These are phyloP conservation scores for Odiellus spinosus DNA, from an alignment of 2,888 invertebrate species.

Conservation along the genomic window DNA sequence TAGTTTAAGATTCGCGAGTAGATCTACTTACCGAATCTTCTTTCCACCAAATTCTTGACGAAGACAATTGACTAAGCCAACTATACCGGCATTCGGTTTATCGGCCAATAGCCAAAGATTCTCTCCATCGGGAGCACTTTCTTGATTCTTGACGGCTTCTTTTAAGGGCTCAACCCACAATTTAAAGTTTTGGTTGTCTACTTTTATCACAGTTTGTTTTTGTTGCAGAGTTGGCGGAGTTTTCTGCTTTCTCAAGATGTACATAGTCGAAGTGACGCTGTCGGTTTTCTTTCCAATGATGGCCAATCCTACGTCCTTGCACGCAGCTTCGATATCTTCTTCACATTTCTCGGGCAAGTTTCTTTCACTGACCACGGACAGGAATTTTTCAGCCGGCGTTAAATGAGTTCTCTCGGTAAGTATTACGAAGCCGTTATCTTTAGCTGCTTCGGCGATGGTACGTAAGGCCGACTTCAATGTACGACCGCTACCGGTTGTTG, in stretches of 20 bases:
- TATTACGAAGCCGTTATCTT: constrained; percentile 51
- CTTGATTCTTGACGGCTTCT: constrained; percentile 48
- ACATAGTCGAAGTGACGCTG: constrained; percentile 36
- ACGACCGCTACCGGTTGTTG: constrained; percentile 4
- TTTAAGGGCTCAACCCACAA: constrained; percentile 68
- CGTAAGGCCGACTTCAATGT: constrained; percentile 9
- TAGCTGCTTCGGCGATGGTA: constrained; percentile 38
- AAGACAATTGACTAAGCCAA: constrained; percentile 81
- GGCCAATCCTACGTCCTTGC: constrained; percentile 15
- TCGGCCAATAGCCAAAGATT: constrained; percentile 46
- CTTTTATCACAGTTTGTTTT: constrained; percentile 13
- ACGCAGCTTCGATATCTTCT: constrained; percentile 13
- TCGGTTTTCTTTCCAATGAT: constrained; percentile 40
- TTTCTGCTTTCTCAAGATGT: constrained; percentile 45
- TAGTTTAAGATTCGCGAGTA: too few species aligned
- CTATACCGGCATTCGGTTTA: constrained; percentile 52
- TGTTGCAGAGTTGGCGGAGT: constrained; percentile 7
- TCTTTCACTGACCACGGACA: constrained; percentile 16
- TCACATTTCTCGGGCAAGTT: constrained; percentile 7
- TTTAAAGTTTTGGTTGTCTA: constrained; percentile 13
- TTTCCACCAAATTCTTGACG: constrained; percentile 70
- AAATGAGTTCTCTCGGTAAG: constrained; percentile 22
- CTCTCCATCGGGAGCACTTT: constrained; percentile 33
- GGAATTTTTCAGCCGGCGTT: constrained; percentile 19
- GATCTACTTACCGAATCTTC: constrained; percentile 47